Evolutionary conservation across 2,113 vertebrate species (phyloP).

Genomic region (Dinomys branickii): DNA sequence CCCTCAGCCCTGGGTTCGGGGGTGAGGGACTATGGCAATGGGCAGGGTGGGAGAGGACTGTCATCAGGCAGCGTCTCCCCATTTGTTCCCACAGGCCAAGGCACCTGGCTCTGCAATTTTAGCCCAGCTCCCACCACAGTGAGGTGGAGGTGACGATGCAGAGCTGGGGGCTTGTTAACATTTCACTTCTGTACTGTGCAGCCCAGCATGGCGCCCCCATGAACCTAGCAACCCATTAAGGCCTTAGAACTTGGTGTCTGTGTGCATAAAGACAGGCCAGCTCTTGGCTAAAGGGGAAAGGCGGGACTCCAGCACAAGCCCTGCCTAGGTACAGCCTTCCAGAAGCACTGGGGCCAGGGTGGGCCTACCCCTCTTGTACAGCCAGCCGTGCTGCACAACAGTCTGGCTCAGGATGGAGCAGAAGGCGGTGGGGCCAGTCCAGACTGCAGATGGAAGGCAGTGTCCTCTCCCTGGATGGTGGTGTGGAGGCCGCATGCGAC

Average conservation of each 20-base stretch:
- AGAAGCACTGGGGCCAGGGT: neutral
- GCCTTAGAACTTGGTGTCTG: neutral
- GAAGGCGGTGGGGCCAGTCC: neutral
- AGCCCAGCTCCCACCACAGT: neutral
- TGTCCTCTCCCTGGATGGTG: neutral
- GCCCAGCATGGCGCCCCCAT: neutral
- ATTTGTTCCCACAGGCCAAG: neutral
- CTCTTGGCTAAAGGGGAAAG: neutral
- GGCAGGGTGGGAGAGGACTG: neutral
- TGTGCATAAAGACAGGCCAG: neutral
- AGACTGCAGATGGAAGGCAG: neutral
- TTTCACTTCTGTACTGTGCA: neutral
- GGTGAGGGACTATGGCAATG: neutral
- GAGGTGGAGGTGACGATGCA: neutral
- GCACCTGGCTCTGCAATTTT: neutral
- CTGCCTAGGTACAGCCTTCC: neutral
- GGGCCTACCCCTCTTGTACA: neutral
- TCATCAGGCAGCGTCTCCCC: neutral
- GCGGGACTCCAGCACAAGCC: neutral
- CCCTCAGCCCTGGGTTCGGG: neutral
- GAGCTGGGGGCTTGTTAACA: neutral
- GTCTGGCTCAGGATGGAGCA: neutral
- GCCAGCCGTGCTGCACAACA: neutral
- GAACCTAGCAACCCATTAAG: neutral
- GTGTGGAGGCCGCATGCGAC: neutral